A percentile compares a stretch with the other conserved stretches of the same genome.
Evolutionary conservation across 2,113 vertebrate species (phyloP).

Genomic region (Cyprichromis sp.): DNA sequence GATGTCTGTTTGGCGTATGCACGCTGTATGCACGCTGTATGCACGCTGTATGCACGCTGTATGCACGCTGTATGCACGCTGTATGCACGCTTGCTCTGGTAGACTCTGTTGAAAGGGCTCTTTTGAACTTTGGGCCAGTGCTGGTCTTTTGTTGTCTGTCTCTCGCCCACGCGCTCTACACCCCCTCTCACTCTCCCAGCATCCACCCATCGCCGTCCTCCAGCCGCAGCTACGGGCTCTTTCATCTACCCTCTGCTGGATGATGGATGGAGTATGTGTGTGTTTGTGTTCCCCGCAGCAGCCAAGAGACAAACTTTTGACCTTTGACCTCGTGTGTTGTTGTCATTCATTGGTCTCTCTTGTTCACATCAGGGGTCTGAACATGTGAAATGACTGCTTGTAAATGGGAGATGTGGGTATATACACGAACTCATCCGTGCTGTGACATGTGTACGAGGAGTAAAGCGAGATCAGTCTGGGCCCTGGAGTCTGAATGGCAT

Average conservation of each 20-base stretch:
- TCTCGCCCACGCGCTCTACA: neutral
- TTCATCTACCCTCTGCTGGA: slow-evolving; percentile 16
- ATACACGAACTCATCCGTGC: neutral
- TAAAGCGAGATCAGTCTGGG: slow-evolving; percentile 5
- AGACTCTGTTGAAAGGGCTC: slow-evolving; percentile 42
- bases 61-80: fast-evolving
- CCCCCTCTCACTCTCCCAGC: neutral
- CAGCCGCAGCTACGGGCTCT: slow-evolving; percentile 25
- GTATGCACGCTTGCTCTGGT: neutral
- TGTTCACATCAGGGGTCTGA: slow-evolving; percentile 6
- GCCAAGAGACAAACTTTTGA: slow-evolving; percentile 16
- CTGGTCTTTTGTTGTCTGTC: slow-evolving; percentile 46
- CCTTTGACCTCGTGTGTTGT: slow-evolving; percentile 18
- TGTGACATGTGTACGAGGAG: neutral
- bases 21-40: fast-evolving
- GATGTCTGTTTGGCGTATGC: neutral
- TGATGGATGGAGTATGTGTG: neutral
- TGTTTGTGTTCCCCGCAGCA: neutral
- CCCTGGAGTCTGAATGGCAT: slow-evolving; percentile 3
- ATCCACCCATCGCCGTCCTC: slow-evolving; percentile 16
- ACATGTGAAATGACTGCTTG: neutral
- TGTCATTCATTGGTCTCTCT: slow-evolving; percentile 7
- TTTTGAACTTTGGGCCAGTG: slow-evolving; percentile 48
- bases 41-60: fast-evolving
- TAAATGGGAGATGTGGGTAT: neutral